Base-by-base conservation (phyloP, 2,797 vertebrate genomes). In the Myripristis murdjan region DNA sequence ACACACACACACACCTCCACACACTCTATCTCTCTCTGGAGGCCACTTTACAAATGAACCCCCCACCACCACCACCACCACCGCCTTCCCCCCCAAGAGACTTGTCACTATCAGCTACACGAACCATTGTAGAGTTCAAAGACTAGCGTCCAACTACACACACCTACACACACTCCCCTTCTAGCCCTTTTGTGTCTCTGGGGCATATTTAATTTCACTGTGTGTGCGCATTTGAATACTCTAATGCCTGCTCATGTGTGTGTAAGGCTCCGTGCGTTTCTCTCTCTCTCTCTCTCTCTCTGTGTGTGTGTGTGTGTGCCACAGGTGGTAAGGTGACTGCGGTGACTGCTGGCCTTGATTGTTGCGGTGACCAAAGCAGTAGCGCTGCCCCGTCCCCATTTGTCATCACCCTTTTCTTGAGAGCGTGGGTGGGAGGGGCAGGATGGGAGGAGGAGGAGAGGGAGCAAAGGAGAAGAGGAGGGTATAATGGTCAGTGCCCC, bases 201-300 rank as follows among this genome's bases (percentile, higher is more conserved):
- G 78, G 88, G 87, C 75, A 78, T 91, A 91, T 94, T 89, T 85
- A 47, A 86, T 94, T 93, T 94, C 89, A 81, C 89, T 77, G 77
- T 88, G 74, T 58, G 65, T 72, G 73, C 76, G 67, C 77, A 72
- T 33, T 43, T 61, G 24, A 31, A 22, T 14, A 23, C 6, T 6
- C 28, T 10, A 1, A 16, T 33, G 60, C 2, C 11, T 7, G 46
- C 1, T n/a, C 16, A 18, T 26, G 22, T 39, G 51, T 33, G 54
- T 46, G 61, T 59, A 31, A 55, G 56, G 37, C 64, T 58, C 49
- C 43, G 39, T 67, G 31, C 47, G 52, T 65, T n/a, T n/a, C n/a
- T n/a, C n/a, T n/a, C n/a, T n/a, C n/a, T n/a, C n/a, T n/a, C n/a
- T n/a, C n/a, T 77, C 65, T 69, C 65, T 41, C 46, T 52, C 46